phyloP scores from a whole-genome alignment of 2,888 invertebrate species.

The Hypomecis punctinalis region DNA sequence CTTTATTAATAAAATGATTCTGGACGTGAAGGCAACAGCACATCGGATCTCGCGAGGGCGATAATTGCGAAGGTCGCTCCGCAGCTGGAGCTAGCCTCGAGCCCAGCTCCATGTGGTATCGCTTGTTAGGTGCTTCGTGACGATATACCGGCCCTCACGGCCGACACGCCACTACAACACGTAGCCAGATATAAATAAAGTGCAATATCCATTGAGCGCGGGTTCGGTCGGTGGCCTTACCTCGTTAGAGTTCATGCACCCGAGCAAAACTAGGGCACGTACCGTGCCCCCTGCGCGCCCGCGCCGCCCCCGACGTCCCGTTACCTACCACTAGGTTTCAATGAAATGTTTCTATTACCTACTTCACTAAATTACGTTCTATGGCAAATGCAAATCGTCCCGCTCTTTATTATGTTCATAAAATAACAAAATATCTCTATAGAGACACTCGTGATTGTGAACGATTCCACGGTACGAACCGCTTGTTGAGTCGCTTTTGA shows the following conservation, averaged over 20 bases:
- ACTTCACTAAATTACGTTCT: conserved; percentile 53
- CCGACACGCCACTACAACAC: conserved; percentile 53
- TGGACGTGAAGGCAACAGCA: conserved; percentile 41
- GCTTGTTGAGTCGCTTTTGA: conserved; percentile 43
- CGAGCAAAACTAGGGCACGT: conserved; percentile 84
- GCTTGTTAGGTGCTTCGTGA: conserved; percentile 77
- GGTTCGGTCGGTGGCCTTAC: conserved; percentile 84
- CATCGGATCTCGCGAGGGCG: conserved; percentile 65
- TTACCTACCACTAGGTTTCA: conserved; percentile 80
- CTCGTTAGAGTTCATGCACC: conserved; percentile 85
- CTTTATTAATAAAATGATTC: conserved; percentile 20
- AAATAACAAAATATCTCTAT: conserved; percentile 43
- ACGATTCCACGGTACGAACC: conserved; percentile 31
- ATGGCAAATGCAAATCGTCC: conserved; percentile 51
- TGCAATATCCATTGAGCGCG: conserved; percentile 60
- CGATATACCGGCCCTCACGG: conserved; percentile 66
- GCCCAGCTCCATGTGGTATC: conserved; percentile 75
- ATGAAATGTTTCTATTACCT: conserved; percentile 74
- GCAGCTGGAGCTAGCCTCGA: conserved; percentile 80
- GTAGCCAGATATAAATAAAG: conserved; percentile 59
- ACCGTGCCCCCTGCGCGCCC: conserved; percentile 66
- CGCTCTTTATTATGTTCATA: conserved; percentile 39
- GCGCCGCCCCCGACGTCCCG: conserved; percentile 60
- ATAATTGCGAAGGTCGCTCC: conserved; percentile 79
- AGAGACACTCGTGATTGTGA: conserved; percentile 31